phyloP scores from a whole-genome alignment of 2,113 vertebrate species.

The Daubentonia madagascariensis region DNA sequence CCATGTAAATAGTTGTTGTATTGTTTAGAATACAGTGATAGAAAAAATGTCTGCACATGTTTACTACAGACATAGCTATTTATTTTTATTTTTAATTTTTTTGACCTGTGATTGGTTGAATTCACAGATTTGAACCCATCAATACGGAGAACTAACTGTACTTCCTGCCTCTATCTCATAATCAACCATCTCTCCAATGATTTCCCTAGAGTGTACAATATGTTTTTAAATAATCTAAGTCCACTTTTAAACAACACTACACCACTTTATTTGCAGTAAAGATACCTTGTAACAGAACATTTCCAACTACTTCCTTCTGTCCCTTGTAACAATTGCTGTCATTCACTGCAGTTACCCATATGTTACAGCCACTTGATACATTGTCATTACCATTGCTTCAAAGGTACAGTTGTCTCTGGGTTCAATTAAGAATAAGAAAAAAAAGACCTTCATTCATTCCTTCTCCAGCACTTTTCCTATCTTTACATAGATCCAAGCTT shows the following conservation, averaged over 20 bases:
- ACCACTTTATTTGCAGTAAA: background rate
- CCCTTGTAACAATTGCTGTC: background rate
- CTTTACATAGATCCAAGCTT: background rate
- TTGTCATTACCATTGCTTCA: background rate
- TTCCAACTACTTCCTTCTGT: background rate
- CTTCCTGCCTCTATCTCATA: background rate
- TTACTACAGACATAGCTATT: background rate
- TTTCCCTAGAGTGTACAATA: background rate
- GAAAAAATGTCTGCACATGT: background rate
- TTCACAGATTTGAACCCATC: background rate
- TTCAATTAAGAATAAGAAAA: background rate
- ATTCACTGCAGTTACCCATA: background rate
- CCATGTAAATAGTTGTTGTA: background rate
- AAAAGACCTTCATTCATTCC: background rate
- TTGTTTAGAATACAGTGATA: background rate
- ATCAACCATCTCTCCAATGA: background rate
- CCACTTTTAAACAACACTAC: background rate
- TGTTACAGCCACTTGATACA: background rate
- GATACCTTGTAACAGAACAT: background rate
- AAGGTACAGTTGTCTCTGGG: background rate
- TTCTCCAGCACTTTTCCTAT: background rate
- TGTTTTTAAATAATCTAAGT: background rate
- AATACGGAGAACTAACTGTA: background rate
- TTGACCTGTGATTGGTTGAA: background rate
- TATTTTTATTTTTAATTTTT: background rate